Base-by-base conservation (phyloP, 2,113 vertebrate species). In the Atractosteus spatula region DNA sequence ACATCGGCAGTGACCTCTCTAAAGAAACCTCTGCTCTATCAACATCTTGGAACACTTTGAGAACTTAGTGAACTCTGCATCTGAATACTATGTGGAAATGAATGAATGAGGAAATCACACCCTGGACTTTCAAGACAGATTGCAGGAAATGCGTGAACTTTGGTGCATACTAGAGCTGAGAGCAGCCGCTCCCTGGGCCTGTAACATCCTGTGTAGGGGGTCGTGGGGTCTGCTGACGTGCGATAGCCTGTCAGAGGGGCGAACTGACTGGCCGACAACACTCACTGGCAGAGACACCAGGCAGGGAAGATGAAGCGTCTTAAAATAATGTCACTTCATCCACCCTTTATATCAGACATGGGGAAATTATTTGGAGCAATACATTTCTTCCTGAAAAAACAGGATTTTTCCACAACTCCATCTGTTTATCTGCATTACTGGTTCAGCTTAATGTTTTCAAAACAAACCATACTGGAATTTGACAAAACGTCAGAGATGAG, bases 71-170 rank as follows among this genome's bases (percentile, higher is more conserved):
- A n/a, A 59, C 74, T 59, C 16, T 61, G 62, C 59, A 74, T 71
- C 68, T 74, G 74, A 74, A 57, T n/a, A 16, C 13, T 7, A 44
- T 3, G 4, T 51, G 68, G 71, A 72, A 84, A 82, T 80, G 78
- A 78, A 70, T 81, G 80, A 85, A 88, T 83, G 83, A 88, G 84
- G 84, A 90, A 86, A 81, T 84, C 85, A 86, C 84, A 82, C 82
- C 81, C 81, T 80, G 76, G 77, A 68, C 77, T 68, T 75, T 41
- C 68, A 68, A 80, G 81, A 83, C 77, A 82, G 75, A 74, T 72
- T 62, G 71, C 85, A 87, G 87, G 83, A 89, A 8, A 10, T 59
- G 41, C 69, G 43, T 77, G 83, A 75, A 71, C 74, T 43, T 78
- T 14, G n/a, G 75, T 77, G 71, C 71, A 51, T 10, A 51, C 47